Base-by-base conservation (phyloP, 2,888 invertebrate genomes). In the Clostera curtula region DNA sequence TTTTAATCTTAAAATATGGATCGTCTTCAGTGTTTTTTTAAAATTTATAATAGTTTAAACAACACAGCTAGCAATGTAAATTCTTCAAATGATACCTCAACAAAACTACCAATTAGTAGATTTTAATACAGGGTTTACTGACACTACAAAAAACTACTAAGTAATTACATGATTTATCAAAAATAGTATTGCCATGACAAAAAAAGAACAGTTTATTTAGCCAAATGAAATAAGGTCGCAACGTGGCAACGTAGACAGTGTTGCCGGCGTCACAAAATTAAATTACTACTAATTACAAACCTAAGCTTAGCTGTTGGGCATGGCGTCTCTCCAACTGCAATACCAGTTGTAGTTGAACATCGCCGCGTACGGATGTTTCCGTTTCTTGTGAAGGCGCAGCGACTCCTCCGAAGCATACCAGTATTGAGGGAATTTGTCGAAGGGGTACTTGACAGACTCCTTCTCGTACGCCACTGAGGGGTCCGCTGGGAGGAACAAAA, bases 401-500 rank as follows among this genome's bases (percentile, higher is more conserved):
- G 82, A 83, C 13, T 83, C 82, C 17, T 83, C 82, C 0, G 76
- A 76, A 0, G 82, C 80, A 30, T 79, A 83, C 80, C 80, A 83
- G 34, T 60, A 76, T 23, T 83, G 82, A 0, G 82, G 82, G 43
- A 37, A 75, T 18, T 70, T 72, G 45, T 77, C 74, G 34, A 67
- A 77, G 0, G 79, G 66, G 12, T 65, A 82, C 15, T 68, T 75
- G 1, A 63, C 49, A 0, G 79, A 61, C 29, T 80, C 80, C 10
- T 72, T 74, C 2, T 61, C 61, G 45, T 69, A 75, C 0, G 76
- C 69, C 34, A 71, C 71, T 0, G 56, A 48, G 0, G 64, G 57
- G 12, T 75, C 68, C 7, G 46, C 82, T 82, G 66, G 0, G 54
- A 59, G 4, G 3, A 2, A 12, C 9, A 5, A 19, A 1, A 12